These are phyloP conservation scores for Calidris pygmaea DNA, from an alignment of 2,113 vertebrate genomes.

Conservation along the genomic window DNA sequence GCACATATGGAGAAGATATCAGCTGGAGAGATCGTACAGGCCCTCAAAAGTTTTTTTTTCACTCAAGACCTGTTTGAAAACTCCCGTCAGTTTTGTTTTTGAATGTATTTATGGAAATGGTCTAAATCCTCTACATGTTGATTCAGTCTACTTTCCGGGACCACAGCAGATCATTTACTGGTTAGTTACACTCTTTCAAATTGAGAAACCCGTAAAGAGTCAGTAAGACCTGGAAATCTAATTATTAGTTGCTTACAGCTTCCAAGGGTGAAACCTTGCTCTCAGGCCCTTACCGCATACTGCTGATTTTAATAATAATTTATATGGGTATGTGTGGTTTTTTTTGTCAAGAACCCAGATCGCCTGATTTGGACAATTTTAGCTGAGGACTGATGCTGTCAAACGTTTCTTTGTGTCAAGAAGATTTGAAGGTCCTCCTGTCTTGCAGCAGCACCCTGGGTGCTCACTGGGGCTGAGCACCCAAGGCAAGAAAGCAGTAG, in stretches of 20 bases:
- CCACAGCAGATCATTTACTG: conserved; percentile 21
- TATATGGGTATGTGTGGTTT: not conserved
- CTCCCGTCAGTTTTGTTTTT: conserved; percentile 11
- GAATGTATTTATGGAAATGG: conserved; percentile 19
- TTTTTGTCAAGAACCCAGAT: not conserved
- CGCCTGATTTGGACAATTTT: not conserved
- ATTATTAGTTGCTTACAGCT: conserved; percentile 50
- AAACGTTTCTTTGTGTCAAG: not conserved
- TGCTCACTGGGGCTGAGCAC: not conserved
- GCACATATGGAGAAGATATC: conserved; percentile 67
- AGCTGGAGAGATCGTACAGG: conserved; percentile 37
- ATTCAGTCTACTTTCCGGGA: conserved; percentile 23
- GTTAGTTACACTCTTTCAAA: conserved; percentile 41
- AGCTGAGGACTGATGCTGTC: not conserved
- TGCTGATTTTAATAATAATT: conserved; percentile 62
- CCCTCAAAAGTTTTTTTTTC: not conserved
- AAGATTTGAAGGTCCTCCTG: not conserved
- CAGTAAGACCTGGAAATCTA: conserved; percentile 53
- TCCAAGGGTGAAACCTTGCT: conserved; percentile 65
- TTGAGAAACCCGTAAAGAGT: not conserved
- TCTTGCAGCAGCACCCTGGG: not conserved
- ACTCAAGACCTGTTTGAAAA: conserved; percentile 26
- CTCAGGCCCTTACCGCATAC: conserved; percentile 36
- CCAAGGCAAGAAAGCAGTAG: not conserved
- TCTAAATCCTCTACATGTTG: not conserved